These are phyloP conservation scores for Burhinus bistriatus DNA, from an alignment of 2,113 vertebrate species.

Conservation along the genomic window DNA sequence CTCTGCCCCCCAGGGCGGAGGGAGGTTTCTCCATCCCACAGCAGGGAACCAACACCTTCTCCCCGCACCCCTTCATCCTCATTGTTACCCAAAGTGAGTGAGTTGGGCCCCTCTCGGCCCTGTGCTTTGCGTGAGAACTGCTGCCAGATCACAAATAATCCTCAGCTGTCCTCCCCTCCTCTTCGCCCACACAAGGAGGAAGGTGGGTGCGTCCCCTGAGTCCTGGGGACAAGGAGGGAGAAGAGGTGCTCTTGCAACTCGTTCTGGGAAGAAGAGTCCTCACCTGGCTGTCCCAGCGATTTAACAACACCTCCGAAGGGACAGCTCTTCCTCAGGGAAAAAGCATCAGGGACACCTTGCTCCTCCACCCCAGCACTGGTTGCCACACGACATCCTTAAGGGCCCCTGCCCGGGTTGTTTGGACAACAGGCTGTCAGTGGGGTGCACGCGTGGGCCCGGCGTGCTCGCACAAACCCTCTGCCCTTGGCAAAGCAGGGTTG, in stretches of 20 bases:
- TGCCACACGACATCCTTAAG: accelerated
- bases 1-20: no score
- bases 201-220: not conserved
- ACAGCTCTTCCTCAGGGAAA: not conserved
- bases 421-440: accelerated
- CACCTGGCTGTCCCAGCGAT: not conserved
- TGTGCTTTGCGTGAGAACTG: not conserved
- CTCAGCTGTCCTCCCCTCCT: not conserved
- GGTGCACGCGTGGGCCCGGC: accelerated
- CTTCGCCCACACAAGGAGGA: not conserved
- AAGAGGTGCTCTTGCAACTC: not conserved
- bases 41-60: not conserved
- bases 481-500: not conserved
- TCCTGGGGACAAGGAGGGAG: not conserved
- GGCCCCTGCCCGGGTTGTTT: accelerated
- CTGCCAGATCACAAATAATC: not conserved
- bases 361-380: not conserved
- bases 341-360: not conserved
- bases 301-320: not conserved
- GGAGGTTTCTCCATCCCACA: no score
- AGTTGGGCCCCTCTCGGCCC: accelerated
- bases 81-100: not conserved
- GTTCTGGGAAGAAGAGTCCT: not conserved
- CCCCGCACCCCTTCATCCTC: accelerated
- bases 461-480: not conserved